Percentiles rank a stretch among this genome's conserved stretches.
These are phyloP conservation scores for Heteromurus nitidus DNA, from an alignment of 2,888 invertebrate genomes.

Conservation along the genomic window DNA sequence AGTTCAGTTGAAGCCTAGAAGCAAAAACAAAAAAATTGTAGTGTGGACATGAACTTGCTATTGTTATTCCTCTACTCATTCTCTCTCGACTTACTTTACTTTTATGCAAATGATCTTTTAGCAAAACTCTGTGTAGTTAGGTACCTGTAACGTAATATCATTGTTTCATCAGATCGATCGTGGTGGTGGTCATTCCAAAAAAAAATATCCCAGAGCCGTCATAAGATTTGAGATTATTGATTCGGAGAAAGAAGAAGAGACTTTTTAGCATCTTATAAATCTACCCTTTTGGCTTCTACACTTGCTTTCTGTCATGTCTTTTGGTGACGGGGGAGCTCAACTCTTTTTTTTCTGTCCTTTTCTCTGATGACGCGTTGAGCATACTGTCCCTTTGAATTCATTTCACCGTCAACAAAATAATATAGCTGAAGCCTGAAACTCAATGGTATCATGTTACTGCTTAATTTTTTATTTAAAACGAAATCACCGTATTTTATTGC, in stretches of 20 bases:
- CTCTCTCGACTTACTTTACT: background rate
- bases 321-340: background rate
- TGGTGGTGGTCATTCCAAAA: slow-evolving; percentile 23
- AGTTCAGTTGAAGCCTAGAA: too few species aligned
- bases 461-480: too few species aligned
- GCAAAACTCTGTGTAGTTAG: slow-evolving; percentile 10
- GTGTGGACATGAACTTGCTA: too few species aligned
- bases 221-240: slow-evolving; percentile 23
- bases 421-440: too few species aligned
- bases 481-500: too few species aligned
- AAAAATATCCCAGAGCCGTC: background rate
- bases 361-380: too few species aligned
- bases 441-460: too few species aligned
- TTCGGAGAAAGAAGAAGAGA: slow-evolving; percentile 33
- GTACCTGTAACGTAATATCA: slow-evolving; percentile 37
- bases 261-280: slow-evolving; percentile 53
- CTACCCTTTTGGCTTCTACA: slow-evolving; percentile 45
- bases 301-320: slow-evolving; percentile 24
- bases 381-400: too few species aligned
- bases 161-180: slow-evolving; percentile 9
- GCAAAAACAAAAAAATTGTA: too few species aligned
- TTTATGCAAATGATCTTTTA: slow-evolving; percentile 21
- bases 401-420: too few species aligned
- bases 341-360: too few species aligned
- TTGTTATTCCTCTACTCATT: too few species aligned